phyloP scores from a whole-genome alignment of 2,113 vertebrate species.

The Sebastes fasciatus region DNA sequence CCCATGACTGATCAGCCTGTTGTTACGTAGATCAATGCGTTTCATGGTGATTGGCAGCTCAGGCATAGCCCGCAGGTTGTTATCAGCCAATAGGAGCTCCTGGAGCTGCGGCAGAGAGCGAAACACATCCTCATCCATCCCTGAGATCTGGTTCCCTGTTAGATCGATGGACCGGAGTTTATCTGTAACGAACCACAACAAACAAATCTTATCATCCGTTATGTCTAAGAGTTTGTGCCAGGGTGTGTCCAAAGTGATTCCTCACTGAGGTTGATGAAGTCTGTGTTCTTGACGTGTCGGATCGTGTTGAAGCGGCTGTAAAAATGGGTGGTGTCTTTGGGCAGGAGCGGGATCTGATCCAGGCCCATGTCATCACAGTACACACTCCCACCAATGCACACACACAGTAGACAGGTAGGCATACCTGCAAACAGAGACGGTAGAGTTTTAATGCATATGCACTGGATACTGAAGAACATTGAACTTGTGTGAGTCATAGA shows the following conservation, averaged over 20 bases:
- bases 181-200: constrained; percentile 70
- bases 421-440: constrained; percentile 71
- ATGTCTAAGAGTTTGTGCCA: neutral
- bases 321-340: constrained; percentile 84
- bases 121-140: constrained; percentile 78
- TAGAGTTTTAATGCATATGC: neutral
- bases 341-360: constrained; percentile 82
- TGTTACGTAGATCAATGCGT: constrained; percentile 81
- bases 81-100: constrained; percentile 85
- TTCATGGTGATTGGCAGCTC: constrained; percentile 79
- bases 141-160: constrained; percentile 84
- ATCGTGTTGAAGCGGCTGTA: constrained; percentile 89
- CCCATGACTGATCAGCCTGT: constrained; percentile 82
- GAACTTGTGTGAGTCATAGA: neutral
- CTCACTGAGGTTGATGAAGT: constrained; percentile 86
- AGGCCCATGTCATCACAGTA: constrained; percentile 86
- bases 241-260: neutral
- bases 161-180: constrained; percentile 86
- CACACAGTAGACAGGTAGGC: constrained; percentile 86
- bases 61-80: constrained; percentile 82
- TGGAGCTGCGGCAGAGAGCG: constrained; percentile 78
- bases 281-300: constrained; percentile 61
- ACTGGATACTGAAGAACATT: neutral
- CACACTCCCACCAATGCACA: constrained; percentile 86
- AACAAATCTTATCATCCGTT: neutral